Evolutionary conservation across 2,888 invertebrate species (phyloP), one percentile per base, ranked within the genome.

Genomic region (Melieria picta): DNA sequence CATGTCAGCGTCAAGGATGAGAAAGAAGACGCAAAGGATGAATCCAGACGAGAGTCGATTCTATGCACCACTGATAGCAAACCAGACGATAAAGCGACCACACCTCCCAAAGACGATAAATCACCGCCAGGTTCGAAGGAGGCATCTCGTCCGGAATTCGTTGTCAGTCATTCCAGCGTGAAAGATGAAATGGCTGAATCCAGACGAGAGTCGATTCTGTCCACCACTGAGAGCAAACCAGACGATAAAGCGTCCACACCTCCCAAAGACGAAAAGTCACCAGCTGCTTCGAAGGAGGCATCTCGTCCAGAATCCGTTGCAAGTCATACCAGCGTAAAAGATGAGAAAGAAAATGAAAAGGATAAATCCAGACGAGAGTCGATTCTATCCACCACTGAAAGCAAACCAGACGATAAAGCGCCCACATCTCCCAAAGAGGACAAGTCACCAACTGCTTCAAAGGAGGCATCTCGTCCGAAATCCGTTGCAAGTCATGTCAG

Each of bases 101-200:
- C 75, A 62, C 52, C 30, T 30, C 30, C 30, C 2, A 30, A 16
- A 60, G 69, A 69, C 52, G 65, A 47, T 3, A 72, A 65, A 42
- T 72, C 72, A 5, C 45, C 64, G n/a, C n/a, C n/a, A n/a, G n/a
- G n/a, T 10, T 65, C 71, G 6, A 76, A 73, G 16, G 75, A 77
- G 46, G 13, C 48, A 16, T 84, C 87, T 0, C 84, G 86, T 52
- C 86, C 85, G 1, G 78, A 80, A 10, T 83, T 85, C 0, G 74
- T 65, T 4, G 69, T 65, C n/a, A 78, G 74, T 43, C 75, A 77
- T 11, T 68, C 63, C 7, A 70, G 63, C 30, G 62, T 63, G 47
- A 69, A 72, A 10, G 75, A 73, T 9, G 4, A 5, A 2, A 4
- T 6, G 63, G 6, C 16, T 50, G 65, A 71, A 45, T 62, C 68